Evolutionary conservation across 2,888 invertebrate species (phyloP).

Genomic region (Ctenicera cuprea): DNA sequence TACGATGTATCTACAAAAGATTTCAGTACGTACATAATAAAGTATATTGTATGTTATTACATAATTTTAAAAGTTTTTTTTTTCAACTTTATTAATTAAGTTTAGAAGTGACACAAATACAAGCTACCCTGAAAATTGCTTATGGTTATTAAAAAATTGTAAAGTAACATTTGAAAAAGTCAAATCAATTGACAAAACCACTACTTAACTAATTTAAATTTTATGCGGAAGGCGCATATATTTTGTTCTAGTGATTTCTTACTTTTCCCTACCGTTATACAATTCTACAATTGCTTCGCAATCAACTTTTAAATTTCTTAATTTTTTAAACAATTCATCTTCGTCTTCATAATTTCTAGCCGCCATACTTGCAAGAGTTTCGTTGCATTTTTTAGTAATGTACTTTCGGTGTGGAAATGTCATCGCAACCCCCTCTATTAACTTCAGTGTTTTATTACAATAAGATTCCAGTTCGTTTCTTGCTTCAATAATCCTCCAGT

Average conservation of each 20-base stretch:
- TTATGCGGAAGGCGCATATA: too few relatives aligned
- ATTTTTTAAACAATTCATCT: not conserved
- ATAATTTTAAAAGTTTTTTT: not conserved
- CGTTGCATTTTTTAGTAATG: slow-evolving; percentile 18
- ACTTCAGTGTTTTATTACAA: slow-evolving; percentile 20
- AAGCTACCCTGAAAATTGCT: too few relatives aligned
- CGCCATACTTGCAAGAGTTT: not conserved
- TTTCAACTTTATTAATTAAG: not conserved
- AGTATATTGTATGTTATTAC: slow-evolving; percentile 41
- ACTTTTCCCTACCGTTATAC: too few relatives aligned
- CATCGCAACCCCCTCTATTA: slow-evolving; percentile 5
- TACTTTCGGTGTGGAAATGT: slow-evolving; percentile 1
- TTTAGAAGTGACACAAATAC: not conserved
- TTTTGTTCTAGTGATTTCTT: too few relatives aligned
- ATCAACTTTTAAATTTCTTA: slow-evolving; percentile 15
- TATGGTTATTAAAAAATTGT: too few relatives aligned
- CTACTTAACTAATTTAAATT: too few relatives aligned
- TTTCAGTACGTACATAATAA: slow-evolving; percentile 34
- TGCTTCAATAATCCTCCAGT: slow-evolving; percentile 14
- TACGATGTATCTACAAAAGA: slow-evolving; percentile 26
- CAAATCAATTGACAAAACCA: too few relatives aligned
- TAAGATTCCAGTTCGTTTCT: slow-evolving; percentile 35
- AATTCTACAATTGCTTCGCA: slow-evolving; percentile 25
- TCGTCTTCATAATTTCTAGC: slow-evolving; percentile 1
- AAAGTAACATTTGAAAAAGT: too few relatives aligned